Conservation (phyloP, 64 coral and sea anemone species). For the Astreopora myriophthalma region DNA sequence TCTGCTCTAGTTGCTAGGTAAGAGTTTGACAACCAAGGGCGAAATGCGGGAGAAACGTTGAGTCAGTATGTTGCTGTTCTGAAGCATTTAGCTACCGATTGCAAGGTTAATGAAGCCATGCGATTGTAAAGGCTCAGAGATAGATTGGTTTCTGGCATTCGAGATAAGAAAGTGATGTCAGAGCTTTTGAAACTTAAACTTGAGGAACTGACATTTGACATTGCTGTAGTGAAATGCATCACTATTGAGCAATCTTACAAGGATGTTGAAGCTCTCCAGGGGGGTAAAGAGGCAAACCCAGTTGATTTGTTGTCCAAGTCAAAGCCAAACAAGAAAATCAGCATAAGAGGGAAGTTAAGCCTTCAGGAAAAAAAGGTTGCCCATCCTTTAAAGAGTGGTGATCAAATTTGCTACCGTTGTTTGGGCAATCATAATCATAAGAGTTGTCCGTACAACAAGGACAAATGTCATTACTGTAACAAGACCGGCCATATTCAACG, state of each 20-base stretch:
- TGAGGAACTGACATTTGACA: constrained; percentile 71
- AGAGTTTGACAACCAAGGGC: constrained; percentile 50
- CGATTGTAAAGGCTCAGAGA: constrained; percentile 34
- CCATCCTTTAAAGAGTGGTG: background rate
- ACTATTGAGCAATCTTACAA: constrained; percentile 37
- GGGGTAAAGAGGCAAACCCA: background rate
- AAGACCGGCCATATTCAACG: constrained; percentile 41
- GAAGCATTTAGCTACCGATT: constrained; percentile 50
- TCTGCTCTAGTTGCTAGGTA: constrained; percentile 71
- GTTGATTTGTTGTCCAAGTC: background rate
- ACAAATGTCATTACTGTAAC: constrained; percentile 66
- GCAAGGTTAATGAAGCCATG: constrained; percentile 62
- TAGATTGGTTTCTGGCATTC: constrained; percentile 51
- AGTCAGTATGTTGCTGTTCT: constrained; percentile 64
- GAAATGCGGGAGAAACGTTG: constrained; percentile 18
- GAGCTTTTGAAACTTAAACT: constrained; percentile 73
- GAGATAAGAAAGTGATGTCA: constrained; percentile 60
- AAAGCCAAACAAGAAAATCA: constrained; percentile 7
- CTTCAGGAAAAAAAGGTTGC: background rate
- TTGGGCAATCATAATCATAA: constrained; percentile 39
- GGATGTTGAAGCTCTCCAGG: constrained; percentile 49
- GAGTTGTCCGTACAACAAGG: constrained; percentile 53
- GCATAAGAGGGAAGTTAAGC: constrained; percentile 1
- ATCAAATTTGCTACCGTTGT: constrained; percentile 50
- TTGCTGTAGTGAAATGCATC: constrained; percentile 54